These are phyloP conservation scores for Notarius lentiginosus DNA, from an alignment of 2,113 vertebrate species.

Conservation along the genomic window DNA sequence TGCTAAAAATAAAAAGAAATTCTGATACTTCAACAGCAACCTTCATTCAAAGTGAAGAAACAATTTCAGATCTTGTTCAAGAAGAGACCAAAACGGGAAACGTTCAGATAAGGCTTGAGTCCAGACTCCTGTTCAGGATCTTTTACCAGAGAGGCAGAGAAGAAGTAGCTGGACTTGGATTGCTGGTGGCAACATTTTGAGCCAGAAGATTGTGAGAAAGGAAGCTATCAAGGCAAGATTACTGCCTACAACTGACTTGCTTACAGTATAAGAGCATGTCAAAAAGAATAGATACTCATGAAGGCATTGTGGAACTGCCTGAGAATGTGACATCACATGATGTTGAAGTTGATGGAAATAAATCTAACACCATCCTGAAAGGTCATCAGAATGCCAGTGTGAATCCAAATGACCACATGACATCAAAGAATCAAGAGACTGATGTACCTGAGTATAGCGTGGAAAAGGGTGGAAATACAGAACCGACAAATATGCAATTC, in stretches of 20 bases:
- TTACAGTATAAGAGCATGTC: not conserved
- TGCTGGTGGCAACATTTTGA: not conserved
- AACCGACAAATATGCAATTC: not conserved
- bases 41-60: not conserved
- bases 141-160: not conserved
- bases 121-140: constrained; percentile 10
- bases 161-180: not conserved
- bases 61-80: not conserved
- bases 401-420: not conserved
- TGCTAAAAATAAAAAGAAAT: not conserved
- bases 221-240: not conserved
- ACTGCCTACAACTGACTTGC: not conserved
- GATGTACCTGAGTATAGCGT: not conserved
- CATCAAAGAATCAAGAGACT: constrained; percentile 10
- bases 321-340: not conserved
- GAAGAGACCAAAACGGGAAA: not conserved
- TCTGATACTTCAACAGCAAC: not conserved
- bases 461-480: not conserved
- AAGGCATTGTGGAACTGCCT: not conserved
- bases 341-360: not conserved
- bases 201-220: not conserved
- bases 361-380: not conserved
- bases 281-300: not conserved
- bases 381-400: not conserved
- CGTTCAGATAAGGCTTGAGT: not conserved